Percentiles rank a stretch among this genome's conserved stretches.
Evolutionary conservation across 2,113 vertebrate genomes (phyloP).

Genomic region (Fregata magnificens): DNA sequence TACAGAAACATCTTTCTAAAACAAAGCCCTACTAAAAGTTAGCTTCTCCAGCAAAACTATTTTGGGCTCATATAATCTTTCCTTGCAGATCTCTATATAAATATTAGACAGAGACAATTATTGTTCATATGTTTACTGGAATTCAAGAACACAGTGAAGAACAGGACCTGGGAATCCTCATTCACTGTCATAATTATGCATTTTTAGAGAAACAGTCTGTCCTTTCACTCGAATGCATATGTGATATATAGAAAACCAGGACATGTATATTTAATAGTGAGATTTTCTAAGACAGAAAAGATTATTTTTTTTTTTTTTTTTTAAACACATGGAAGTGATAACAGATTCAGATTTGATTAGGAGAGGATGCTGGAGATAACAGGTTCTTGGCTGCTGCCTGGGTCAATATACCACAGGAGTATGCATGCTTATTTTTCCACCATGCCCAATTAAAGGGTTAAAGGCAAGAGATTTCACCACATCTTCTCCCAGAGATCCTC

Average conservation of each 20-base stretch:
- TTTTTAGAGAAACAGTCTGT: neutral
- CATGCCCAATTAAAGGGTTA: neutral
- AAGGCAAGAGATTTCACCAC: conserved; percentile 54
- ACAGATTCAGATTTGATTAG: neutral
- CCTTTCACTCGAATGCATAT: neutral
- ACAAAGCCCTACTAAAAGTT: neutral
- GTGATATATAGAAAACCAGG: neutral
- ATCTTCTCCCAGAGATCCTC: conserved; percentile 23
- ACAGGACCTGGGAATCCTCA: neutral
- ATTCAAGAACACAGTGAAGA: neutral
- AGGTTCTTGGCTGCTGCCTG: neutral
- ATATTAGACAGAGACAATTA: neutral
- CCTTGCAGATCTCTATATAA: neutral
- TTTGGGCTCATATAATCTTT: neutral
- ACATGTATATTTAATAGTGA: neutral
- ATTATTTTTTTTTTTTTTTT: neutral
- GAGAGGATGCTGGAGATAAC: neutral
- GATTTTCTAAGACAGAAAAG: neutral
- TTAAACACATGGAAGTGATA: neutral
- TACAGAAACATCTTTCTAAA: neutral
- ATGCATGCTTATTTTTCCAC: neutral
- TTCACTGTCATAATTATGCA: neutral
- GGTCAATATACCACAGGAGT: neutral
- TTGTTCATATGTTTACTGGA: neutral
- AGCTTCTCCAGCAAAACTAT: neutral